Evolutionary conservation across 2,888 invertebrate genomes (phyloP).

Genomic region (Helicoverpa assulta): DNA sequence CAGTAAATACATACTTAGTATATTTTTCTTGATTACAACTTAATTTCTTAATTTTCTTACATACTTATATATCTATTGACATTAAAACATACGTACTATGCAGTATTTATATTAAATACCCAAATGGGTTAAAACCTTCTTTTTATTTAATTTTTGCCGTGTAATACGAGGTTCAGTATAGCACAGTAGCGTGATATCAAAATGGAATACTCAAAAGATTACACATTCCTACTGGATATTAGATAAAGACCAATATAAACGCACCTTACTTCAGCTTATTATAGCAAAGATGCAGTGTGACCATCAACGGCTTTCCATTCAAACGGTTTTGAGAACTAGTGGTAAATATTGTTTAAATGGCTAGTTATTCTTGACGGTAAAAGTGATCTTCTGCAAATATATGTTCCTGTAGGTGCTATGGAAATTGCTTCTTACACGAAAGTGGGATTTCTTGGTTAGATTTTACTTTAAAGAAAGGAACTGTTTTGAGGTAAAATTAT

Average conservation of each 20-base stretch:
- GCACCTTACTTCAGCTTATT: constrained; percentile 35
- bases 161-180: too few relatives aligned
- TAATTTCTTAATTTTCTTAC: too few relatives aligned
- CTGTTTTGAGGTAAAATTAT: too few relatives aligned
- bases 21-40: too few relatives aligned
- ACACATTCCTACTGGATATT: background rate
- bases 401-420: background rate
- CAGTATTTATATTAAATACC: too few relatives aligned
- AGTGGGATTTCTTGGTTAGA: background rate
- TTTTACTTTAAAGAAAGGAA: background rate
- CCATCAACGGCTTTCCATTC: constrained; percentile 50
- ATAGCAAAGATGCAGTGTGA: constrained; percentile 40
- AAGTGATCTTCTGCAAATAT: constrained; percentile 10
- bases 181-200: too few relatives aligned
- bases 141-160: too few relatives aligned
- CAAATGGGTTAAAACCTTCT: too few relatives aligned
- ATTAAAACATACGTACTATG: too few relatives aligned
- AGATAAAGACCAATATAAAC: constrained; percentile 8
- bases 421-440: background rate
- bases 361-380: constrained; percentile 7
- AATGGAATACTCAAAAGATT: too few relatives aligned
- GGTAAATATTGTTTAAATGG: constrained; percentile 35
- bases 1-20: too few relatives aligned
- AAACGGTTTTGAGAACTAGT: constrained; percentile 39
- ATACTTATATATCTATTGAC: too few relatives aligned